These are phyloP conservation scores for Lepilemur ruficaudatus DNA, from an alignment of 2,797 vertebrate species.

Conservation along the genomic window DNA sequence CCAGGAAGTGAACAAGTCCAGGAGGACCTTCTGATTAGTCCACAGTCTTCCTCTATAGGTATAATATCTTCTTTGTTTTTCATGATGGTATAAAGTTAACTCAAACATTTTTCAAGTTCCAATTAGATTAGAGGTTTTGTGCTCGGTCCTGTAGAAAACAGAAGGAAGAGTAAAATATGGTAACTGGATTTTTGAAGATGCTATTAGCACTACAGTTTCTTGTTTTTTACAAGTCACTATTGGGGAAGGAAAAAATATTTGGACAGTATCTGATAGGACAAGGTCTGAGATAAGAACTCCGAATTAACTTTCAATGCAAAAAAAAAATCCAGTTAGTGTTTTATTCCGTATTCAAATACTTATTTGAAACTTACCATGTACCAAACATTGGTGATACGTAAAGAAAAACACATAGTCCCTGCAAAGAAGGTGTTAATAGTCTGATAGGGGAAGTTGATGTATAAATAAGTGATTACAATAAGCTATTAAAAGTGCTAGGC, in stretches of 20 bases:
- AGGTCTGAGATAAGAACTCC: not conserved
- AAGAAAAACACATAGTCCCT: not conserved
- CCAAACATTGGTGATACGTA: not conserved
- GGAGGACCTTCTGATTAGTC: constrained; percentile 97
- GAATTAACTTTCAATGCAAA: not conserved
- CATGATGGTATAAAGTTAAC: not conserved
- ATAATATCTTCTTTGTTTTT: constrained; percentile 52
- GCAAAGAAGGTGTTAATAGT: not conserved
- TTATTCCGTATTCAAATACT: constrained; percentile 56
- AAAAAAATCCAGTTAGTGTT: constrained; percentile 52
- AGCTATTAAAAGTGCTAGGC: not conserved
- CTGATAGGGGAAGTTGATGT: constrained; percentile 13
- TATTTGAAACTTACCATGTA: not conserved
- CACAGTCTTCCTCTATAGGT: constrained; percentile 98
- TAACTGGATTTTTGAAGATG: constrained; percentile 42
- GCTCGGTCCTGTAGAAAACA: not conserved
- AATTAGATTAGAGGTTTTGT: not conserved
- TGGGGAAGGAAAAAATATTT: not conserved
- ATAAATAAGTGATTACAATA: not conserved
- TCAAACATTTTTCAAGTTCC: constrained; percentile 25
- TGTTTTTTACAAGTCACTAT: not conserved
- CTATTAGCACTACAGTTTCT: not conserved
- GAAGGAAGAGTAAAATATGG: not conserved
- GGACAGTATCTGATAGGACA: not conserved
- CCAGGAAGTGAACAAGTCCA: constrained; percentile 96